phyloP scores from a whole-genome alignment of 2,797 vertebrate genomes.

The Helicolenus hilgendorfi region DNA sequence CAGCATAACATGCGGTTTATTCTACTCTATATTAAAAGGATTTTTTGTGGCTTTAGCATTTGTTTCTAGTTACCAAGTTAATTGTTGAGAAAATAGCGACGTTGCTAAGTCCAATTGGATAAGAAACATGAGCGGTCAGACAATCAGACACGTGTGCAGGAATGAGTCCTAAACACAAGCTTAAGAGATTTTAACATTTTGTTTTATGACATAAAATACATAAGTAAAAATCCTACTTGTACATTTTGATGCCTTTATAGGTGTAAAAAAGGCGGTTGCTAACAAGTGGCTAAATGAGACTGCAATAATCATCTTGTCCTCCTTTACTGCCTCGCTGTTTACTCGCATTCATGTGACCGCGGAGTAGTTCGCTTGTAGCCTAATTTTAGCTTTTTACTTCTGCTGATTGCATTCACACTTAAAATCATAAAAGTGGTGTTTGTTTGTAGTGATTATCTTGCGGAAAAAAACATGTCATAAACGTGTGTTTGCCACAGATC shows the following conservation, averaged over 20 bases:
- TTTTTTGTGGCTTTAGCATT: neutral
- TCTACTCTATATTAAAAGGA: neutral
- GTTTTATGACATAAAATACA: fast-evolving
- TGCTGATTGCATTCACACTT: fast-evolving
- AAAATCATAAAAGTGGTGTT: no score
- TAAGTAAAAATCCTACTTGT: neutral
- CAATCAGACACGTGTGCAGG: no score
- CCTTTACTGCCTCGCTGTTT: no score
- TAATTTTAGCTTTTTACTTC: no score
- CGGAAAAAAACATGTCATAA: no score
- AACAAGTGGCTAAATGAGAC: no score
- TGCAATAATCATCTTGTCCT: no score
- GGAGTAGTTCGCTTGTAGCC: no score
- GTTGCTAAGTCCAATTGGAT: neutral
- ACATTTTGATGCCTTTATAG: no score
- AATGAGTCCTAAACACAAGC: neutral
- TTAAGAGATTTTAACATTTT: neutral
- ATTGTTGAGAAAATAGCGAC: neutral
- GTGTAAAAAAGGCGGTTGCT: fast-evolving
- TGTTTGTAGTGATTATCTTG: no score
- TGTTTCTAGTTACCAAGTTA: neutral
- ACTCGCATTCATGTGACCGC: no score
- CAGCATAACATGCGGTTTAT: neutral
- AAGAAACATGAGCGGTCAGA: neutral
- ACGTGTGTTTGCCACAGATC: no score